A percentile compares a stretch with the other conserved stretches of the same genome.
These are phyloP conservation scores for Rhagonycha lutea DNA, from an alignment of 2,888 invertebrate genomes.

Conservation along the genomic window DNA sequence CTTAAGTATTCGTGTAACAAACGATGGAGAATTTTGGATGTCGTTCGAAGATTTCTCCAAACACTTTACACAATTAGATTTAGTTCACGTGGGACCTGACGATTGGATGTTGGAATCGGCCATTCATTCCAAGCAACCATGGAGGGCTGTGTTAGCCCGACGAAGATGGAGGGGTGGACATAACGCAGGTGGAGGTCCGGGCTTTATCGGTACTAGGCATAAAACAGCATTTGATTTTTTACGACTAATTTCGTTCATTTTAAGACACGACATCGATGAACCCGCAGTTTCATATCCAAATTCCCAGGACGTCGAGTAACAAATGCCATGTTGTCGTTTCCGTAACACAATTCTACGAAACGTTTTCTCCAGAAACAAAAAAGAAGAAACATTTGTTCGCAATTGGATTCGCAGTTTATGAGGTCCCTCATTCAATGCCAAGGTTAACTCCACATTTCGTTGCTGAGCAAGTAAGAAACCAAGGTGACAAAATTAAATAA, in stretches of 20 bases:
- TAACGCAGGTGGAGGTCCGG: slow-evolving; percentile 74
- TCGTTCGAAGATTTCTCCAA: slow-evolving; percentile 70
- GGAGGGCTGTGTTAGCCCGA: slow-evolving; percentile 72
- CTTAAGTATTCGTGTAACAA: slow-evolving; percentile 63
- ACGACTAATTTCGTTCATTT: slow-evolving; percentile 21
- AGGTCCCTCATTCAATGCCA: slow-evolving; percentile 66
- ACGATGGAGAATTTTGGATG: slow-evolving; percentile 78
- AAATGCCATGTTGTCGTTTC: slow-evolving; percentile 76
- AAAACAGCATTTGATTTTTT: background rate
- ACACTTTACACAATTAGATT: slow-evolving; percentile 69
- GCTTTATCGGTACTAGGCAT: slow-evolving; percentile 55
- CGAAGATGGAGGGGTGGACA: slow-evolving; percentile 70
- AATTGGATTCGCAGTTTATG: slow-evolving; percentile 74
- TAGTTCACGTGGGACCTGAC: slow-evolving; percentile 78
- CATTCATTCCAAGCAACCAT: slow-evolving; percentile 69
- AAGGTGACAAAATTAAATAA: background rate
- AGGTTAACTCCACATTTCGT: slow-evolving; percentile 65
- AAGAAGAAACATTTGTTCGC: slow-evolving; percentile 61
- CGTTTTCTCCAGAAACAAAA: slow-evolving; percentile 54
- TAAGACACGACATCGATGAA: slow-evolving; percentile 70
- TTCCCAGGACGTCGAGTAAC: slow-evolving; percentile 64
- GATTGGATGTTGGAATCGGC: slow-evolving; percentile 74
- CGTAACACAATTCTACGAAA: slow-evolving; percentile 69
- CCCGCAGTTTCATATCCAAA: slow-evolving; percentile 72
- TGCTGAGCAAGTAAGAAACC: slow-evolving; percentile 58